Evolutionary conservation across 1,140 invertebrate genomes (phyloP).

Genomic region (Saxidomus purpurata): DNA sequence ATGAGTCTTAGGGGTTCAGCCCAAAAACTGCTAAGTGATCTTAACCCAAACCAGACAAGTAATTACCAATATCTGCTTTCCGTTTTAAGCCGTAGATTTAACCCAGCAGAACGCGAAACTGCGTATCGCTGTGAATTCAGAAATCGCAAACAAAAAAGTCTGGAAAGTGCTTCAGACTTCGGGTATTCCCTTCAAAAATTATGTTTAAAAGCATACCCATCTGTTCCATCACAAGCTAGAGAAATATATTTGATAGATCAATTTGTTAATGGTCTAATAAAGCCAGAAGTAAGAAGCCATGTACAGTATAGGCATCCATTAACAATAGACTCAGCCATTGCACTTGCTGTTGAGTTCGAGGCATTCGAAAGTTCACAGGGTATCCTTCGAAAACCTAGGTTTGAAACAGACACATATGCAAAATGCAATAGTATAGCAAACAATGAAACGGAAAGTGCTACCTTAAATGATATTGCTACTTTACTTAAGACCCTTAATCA

Average conservation of each 20-base stretch:
- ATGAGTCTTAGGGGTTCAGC: slow-evolving; percentile 55
- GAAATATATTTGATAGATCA: slow-evolving; percentile 48
- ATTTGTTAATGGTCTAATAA: slow-evolving; percentile 14
- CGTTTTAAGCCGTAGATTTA: slow-evolving; percentile 40
- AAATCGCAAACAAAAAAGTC: background rate
- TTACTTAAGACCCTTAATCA: background rate
- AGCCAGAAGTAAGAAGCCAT: slow-evolving; percentile 36
- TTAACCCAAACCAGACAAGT: background rate
- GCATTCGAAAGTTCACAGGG: slow-evolving; percentile 37
- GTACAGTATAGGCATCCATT: slow-evolving; percentile 1
- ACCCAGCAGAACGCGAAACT: slow-evolving; percentile 52
- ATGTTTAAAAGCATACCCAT: slow-evolving; percentile 41
- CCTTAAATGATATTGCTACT: slow-evolving; percentile 23
- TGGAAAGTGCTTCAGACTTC: slow-evolving; percentile 45
- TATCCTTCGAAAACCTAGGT: slow-evolving; percentile 26
- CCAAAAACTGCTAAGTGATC: slow-evolving; percentile 44
- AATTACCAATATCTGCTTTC: background rate
- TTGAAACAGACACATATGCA: background rate
- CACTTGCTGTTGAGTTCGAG: slow-evolving; percentile 28
- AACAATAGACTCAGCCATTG: slow-evolving; percentile 15
- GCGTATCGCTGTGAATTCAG: slow-evolving; percentile 64
- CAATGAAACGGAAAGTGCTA: background rate
- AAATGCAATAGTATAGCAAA: background rate
- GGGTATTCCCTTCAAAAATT: slow-evolving; percentile 56
- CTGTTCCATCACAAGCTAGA: slow-evolving; percentile 23